Evolutionary conservation across 2,888 invertebrate species (phyloP), one percentile per base, ranked within the genome.

Genomic region (Lithophane ornitopus): DNA sequence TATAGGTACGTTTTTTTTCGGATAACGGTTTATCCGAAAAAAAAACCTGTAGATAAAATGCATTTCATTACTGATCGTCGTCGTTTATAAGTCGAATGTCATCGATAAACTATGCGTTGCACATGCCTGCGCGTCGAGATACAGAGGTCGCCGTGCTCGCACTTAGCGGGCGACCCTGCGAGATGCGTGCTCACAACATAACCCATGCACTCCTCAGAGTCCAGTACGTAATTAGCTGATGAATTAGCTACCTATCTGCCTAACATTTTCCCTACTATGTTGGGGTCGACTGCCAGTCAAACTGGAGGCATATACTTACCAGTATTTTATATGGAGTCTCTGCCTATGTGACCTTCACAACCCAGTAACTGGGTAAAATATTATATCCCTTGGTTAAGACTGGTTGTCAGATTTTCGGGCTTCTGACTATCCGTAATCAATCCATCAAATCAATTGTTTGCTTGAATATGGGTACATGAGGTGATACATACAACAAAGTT

Each of bases 71-170:
- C 34, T 34, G 34, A 34, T 34, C 34, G 34, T 34, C 34, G 34
- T 34, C 34, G 3, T 34, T 34, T 34, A 34, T 6, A 34, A 4
- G 34, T 34, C 34, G 6, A 44, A 26, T 46, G 54, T 34, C 61
- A 82, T 86, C 86, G 86, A 86, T 80, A 85, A 59, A 49, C 0
- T 44, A 16, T 11, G 11, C 44, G 19, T 65, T 58, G 73, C 67
- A 28, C 87, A 71, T 67, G 70, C 74, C 82, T 86, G 84, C 16
- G 68, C 61, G 16, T 39, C 62, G 58, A 88, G 84, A 89, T 85
- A 86, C 87, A 82, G 84, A 90, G 89, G 88, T 88, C 89, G 82
- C 65, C 80, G 82, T 81, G 85, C 70, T 75, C 78, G 78, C 75
- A 69, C 81, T 78, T 85, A 80, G 78, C 78, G 69, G 73, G 78